Evolutionary conservation across 2,797 vertebrate species (phyloP).

Genomic region (Harpagifer antarcticus): DNA sequence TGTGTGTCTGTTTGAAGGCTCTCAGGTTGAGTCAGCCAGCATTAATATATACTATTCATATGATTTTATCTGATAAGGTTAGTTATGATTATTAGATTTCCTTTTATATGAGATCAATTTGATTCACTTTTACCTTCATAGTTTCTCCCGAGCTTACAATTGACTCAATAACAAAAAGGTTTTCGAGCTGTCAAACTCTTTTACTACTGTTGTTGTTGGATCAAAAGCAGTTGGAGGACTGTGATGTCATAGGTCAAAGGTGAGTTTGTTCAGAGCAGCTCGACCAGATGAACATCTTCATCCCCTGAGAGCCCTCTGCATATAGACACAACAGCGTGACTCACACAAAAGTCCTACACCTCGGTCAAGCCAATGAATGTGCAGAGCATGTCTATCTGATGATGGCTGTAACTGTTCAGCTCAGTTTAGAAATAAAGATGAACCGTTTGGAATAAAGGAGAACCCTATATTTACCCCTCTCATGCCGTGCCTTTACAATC

Average conservation of each 20-base stretch:
- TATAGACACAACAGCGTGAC: conserved; percentile 34
- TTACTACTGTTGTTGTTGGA: conserved; percentile 2
- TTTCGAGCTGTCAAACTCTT: background rate
- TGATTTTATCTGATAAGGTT: background rate
- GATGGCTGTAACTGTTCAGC: background rate
- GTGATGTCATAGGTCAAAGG: conserved; percentile 46
- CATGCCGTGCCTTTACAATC: too few relatives aligned
- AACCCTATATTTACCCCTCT: too few relatives aligned
- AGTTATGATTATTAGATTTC: conserved; percentile 9
- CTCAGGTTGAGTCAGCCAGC: background rate
- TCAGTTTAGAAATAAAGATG: background rate
- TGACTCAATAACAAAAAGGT: background rate
- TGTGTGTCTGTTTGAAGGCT: conserved; percentile 35
- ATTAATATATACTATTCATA: background rate
- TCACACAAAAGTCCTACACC: background rate
- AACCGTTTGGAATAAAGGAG: too few relatives aligned
- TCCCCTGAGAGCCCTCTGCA: conserved; percentile 30
- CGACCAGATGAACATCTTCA: conserved; percentile 49
- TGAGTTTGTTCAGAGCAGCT: conserved; percentile 9
- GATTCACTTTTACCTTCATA: background rate
- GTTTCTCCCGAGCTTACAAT: background rate
- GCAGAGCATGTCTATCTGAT: background rate
- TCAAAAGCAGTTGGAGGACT: conserved; percentile 3
- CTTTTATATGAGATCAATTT: background rate
- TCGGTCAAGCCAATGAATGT: background rate